A percentile compares a stretch with the other conserved stretches of the same genome.
Evolutionary conservation across 2,113 vertebrate species (phyloP).

Genomic region (Megaceryle torquata): DNA sequence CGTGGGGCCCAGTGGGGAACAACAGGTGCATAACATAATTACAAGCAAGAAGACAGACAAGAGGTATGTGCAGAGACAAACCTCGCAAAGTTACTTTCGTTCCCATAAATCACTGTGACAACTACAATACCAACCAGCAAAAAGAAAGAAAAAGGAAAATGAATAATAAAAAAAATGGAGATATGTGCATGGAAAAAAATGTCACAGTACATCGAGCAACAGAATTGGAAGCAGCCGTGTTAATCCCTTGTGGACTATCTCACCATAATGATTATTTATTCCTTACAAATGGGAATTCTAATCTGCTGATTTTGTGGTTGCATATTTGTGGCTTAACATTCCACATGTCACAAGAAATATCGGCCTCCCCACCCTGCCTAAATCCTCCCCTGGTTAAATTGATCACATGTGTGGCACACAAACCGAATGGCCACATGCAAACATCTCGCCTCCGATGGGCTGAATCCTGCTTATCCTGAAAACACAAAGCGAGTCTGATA

Average conservation of each 20-base stretch:
- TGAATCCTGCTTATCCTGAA: conserved; percentile 9
- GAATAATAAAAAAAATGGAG: not conserved
- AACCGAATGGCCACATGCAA: conserved; percentile 1
- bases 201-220: not conserved
- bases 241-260: conserved; percentile 46
- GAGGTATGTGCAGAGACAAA: not conserved
- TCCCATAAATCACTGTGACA: conserved; percentile 51
- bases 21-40: conserved; percentile 50
- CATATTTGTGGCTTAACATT: conserved; percentile 68
- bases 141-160: not conserved
- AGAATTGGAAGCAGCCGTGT: conserved; percentile 49
- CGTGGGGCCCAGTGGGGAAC: not conserved
- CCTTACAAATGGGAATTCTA: conserved; percentile 66
- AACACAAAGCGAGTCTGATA: not conserved
- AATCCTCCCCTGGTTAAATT: conserved; percentile 59
- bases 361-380: conserved; percentile 30
- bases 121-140: not conserved
- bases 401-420: conserved; percentile 54
- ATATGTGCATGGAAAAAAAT: not conserved
- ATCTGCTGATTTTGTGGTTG: conserved; percentile 67
- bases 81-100: not conserved
- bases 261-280: conserved; percentile 66
- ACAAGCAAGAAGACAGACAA: conserved; percentile 24
- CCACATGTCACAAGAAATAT: conserved; percentile 64
- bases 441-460: not conserved